phyloP scores from a whole-genome alignment of 2,888 invertebrate genomes.

The Lumbricus terrestris region DNA sequence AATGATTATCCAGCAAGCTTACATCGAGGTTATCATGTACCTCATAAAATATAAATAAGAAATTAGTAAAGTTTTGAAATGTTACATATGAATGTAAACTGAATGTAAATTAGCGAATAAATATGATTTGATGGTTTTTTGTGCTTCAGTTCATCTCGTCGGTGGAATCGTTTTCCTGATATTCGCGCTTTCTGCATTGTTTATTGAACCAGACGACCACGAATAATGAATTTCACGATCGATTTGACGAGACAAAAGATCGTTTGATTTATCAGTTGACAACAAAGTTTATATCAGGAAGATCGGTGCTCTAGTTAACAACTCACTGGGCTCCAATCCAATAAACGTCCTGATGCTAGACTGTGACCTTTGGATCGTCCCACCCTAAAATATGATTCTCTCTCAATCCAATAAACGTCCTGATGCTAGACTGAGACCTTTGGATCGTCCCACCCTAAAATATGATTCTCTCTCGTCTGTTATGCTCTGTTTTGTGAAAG shows the following conservation, averaged over 20 bases:
- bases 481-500: background rate
- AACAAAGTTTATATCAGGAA: background rate
- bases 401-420: background rate
- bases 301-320: background rate
- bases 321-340: background rate
- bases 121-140: background rate
- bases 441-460: background rate
- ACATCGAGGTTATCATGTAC: background rate
- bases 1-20: background rate
- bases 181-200: constrained; percentile 87
- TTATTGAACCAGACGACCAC: constrained; percentile 70
- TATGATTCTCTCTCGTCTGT: background rate
- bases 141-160: constrained; percentile 79
- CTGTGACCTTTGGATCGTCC: background rate
- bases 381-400: background rate
- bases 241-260: background rate
- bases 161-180: constrained; percentile 92
- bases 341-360: background rate
- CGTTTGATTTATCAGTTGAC: background rate
- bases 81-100: background rate
- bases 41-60: background rate
- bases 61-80: background rate
- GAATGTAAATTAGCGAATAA: background rate
- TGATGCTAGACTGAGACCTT: background rate
- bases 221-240: background rate